A percentile compares a stretch with the other conserved stretches of the same genome.
These are phyloP conservation scores for Pararge aegeria DNA, from an alignment of 1,140 invertebrate genomes.

Conservation along the genomic window DNA sequence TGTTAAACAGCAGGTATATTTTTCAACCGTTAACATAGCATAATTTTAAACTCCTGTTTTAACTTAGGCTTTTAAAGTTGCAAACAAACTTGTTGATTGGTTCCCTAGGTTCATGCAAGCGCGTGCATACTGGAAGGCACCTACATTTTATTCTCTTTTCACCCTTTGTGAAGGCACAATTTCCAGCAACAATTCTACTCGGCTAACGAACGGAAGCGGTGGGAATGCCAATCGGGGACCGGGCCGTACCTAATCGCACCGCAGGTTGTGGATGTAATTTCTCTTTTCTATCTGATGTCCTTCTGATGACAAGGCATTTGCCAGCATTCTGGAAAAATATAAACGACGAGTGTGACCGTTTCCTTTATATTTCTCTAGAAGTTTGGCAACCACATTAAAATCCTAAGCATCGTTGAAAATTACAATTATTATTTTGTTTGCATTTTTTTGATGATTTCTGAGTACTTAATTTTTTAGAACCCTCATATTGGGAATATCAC, in stretches of 20 bases:
- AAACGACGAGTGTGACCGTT: too few relatives aligned
- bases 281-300: not conserved
- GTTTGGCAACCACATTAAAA: too few relatives aligned
- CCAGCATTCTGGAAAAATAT: too few relatives aligned
- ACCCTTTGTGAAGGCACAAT: constrained; percentile 1
- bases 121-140: not conserved
- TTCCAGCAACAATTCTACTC: not conserved
- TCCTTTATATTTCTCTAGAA: too few relatives aligned
- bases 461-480: too few relatives aligned
- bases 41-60: too few relatives aligned
- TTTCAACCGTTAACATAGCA: too few relatives aligned
- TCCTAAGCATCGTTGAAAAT: too few relatives aligned
- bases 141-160: constrained; percentile 4
- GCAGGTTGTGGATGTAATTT: not conserved
- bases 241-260: not conserved
- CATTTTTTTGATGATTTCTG: too few relatives aligned
- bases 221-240: not conserved
- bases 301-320: not conserved
- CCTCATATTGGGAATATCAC: too few relatives aligned
- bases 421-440: too few relatives aligned
- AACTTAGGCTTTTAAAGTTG: not conserved
- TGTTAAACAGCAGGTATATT: too few relatives aligned
- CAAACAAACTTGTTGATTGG: not conserved
- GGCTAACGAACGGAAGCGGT: constrained; percentile 5
- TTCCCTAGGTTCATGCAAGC: not conserved